Evolutionary conservation across 2,113 vertebrate species (phyloP), one percentile per base, ranked within the genome.

Genomic region (Odocoileus virginianus): DNA sequence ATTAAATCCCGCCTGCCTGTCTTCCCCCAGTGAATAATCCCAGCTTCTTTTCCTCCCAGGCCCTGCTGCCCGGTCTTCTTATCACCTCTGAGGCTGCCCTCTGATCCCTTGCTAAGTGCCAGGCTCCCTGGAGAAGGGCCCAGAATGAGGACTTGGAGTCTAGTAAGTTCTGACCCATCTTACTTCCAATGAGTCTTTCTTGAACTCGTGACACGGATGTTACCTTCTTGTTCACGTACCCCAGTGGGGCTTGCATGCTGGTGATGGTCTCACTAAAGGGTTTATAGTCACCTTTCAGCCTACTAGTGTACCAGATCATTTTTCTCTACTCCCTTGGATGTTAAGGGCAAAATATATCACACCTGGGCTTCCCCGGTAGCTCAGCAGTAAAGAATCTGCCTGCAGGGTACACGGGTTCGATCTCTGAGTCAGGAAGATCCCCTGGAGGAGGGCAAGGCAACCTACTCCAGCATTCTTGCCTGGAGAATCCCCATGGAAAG

Each of bases 1-100:
- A 52, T 50, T 89, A 97, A 98, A 98, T 97, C 97, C 83, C 33
- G 86, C 95, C 88, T 89, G 96, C 91, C 93, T 97, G 89, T 84
- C 96, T 94, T 97, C 79, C 57, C 91, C 60, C 9, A 4, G 8
- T 83, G 52, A 98, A 95, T 96, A 98, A 96, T 97, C 97, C 93
- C 89, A 79, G 87, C 54, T 94, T 92, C 95, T 76, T 85, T 90
- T 97, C 30, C 95, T 97, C 91, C 86, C 28, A 79, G 86, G 67
- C 82, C 50, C 89, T 76, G 82, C 82, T 97, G 78, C 91, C 85
- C 0, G 0, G 12, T 25, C 81, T 71, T 90, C 47, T 90, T 52
- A 40, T 87, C 87, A 74, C 89, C 52, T 93, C 83, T 0, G 30
- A 93, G 94, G 81, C 58, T 76, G 64, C 57, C 74, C 91, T 94